Conservation (phyloP, 2,888 invertebrate species). For the Gerris lacustris region DNA sequence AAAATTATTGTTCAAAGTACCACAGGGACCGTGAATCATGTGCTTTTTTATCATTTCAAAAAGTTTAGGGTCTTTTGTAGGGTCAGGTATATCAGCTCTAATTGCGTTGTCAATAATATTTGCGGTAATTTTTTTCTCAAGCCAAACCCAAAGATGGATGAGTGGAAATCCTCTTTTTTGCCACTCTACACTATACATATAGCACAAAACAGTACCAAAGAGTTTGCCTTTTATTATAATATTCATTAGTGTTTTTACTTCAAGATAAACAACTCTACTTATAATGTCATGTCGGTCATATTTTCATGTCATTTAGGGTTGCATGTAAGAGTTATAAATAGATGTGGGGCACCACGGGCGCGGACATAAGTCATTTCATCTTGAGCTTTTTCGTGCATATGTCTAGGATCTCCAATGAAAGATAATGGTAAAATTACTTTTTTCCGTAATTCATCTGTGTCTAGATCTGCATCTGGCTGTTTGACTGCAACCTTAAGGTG, state of each 20-base stretch:
- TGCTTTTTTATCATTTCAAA: constrained; percentile 23
- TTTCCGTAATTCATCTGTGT: constrained; percentile 18
- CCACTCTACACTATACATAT: constrained; percentile 24
- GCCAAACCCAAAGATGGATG: background rate
- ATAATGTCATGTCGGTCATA: constrained; percentile 30
- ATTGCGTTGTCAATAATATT: no score
- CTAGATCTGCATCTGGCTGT: constrained; percentile 27
- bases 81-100: constrained; percentile 11
- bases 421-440: no score
- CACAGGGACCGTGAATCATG: constrained; percentile 32
- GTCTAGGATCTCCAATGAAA: no score
- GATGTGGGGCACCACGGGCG: no score
- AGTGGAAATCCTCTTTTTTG: constrained; percentile 10
- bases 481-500: constrained; percentile 33
- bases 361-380: no score
- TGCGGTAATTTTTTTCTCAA: constrained; percentile 8
- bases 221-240: constrained; percentile 15
- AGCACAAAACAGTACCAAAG: constrained; percentile 24
- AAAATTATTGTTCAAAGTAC: constrained; percentile 19
- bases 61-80: constrained; percentile 18
- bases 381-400: no score
- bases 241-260: constrained; percentile 11
- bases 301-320: constrained; percentile 19
- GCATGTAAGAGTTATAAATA: no score
- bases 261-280: constrained; percentile 15